A percentile compares a stretch with the other conserved stretches of the same genome.
Evolutionary conservation across 2,113 vertebrate species (phyloP).

Genomic region (Coreoperca whiteheadi): DNA sequence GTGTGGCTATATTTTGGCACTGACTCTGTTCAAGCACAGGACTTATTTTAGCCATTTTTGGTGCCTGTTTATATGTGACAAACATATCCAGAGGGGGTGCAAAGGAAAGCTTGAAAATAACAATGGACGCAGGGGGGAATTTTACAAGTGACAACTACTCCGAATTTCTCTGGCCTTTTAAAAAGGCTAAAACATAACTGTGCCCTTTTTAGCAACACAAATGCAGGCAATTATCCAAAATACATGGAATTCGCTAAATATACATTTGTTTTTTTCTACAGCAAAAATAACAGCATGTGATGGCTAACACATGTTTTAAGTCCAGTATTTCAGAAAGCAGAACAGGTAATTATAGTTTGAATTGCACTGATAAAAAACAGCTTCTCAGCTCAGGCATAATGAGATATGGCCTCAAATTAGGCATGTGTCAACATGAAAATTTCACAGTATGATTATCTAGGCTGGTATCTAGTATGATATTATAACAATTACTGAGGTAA

Average conservation of each 20-base stretch:
- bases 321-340: constrained; percentile 5
- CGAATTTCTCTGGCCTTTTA: neutral
- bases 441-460: constrained; percentile 35
- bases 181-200: neutral
- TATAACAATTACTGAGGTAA: constrained; percentile 28
- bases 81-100: neutral
- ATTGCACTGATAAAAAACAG: constrained; percentile 7
- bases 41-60: constrained; percentile 9
- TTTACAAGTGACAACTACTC: neutral
- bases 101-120: neutral
- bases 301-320: constrained; percentile 23
- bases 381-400: constrained; percentile 35
- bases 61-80: neutral
- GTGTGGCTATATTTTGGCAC: neutral
- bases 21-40: neutral
- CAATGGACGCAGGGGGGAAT: neutral
- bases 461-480: too few species aligned
- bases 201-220: constrained; percentile 14
- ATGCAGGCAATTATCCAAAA: constrained; percentile 4
- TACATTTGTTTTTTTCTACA: too few species aligned
- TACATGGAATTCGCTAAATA: neutral
- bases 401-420: constrained; percentile 36
- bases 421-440: constrained; percentile 26
- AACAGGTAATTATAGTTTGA: constrained; percentile 42
- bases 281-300: constrained; percentile 7